Percentiles rank a stretch among this genome's conserved stretches.
phyloP scores from a whole-genome alignment of 2,888 invertebrate genomes.

The Isotomurus palustris region DNA sequence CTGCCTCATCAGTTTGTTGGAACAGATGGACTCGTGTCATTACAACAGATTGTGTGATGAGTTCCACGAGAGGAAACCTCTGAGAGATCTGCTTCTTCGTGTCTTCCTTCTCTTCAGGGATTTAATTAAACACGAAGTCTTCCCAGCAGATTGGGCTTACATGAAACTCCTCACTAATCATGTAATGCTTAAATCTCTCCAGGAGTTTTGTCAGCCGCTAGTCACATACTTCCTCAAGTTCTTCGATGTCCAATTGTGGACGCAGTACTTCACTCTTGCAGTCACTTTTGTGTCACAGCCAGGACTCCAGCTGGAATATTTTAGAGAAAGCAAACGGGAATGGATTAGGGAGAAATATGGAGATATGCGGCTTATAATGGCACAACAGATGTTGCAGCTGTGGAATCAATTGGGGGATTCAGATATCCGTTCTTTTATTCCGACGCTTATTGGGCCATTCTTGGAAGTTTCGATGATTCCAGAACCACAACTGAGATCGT shows the following conservation, averaged over 20 bases:
- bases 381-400: constrained; percentile 82
- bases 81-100: constrained; percentile 79
- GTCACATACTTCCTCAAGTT: constrained; percentile 50
- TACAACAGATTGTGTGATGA: constrained; percentile 83
- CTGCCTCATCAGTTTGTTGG: constrained; percentile 77
- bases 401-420: constrained; percentile 75
- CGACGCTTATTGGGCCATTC: constrained; percentile 88
- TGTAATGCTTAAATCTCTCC: constrained; percentile 74
- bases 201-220: constrained; percentile 82
- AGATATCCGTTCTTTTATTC: constrained; percentile 68
- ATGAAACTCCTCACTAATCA: constrained; percentile 83
- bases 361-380: constrained; percentile 89
- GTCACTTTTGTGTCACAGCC: constrained; percentile 76
- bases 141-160: constrained; percentile 84
- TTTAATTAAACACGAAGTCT: constrained; percentile 73
- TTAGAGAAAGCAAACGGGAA: constrained; percentile 71
- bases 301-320: constrained; percentile 72
- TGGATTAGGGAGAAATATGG: constrained; percentile 74
- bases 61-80: constrained; percentile 66
- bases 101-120: constrained; percentile 74
- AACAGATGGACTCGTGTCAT: constrained; percentile 80
- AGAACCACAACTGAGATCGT: constrained; percentile 76
- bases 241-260: constrained; percentile 59
- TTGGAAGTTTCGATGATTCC: constrained; percentile 88
- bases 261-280: constrained; percentile 71